A percentile compares a stretch with the other conserved stretches of the same genome.
phyloP scores from a whole-genome alignment of 2,797 vertebrate species.

The Chaetophractus vellerosus region DNA sequence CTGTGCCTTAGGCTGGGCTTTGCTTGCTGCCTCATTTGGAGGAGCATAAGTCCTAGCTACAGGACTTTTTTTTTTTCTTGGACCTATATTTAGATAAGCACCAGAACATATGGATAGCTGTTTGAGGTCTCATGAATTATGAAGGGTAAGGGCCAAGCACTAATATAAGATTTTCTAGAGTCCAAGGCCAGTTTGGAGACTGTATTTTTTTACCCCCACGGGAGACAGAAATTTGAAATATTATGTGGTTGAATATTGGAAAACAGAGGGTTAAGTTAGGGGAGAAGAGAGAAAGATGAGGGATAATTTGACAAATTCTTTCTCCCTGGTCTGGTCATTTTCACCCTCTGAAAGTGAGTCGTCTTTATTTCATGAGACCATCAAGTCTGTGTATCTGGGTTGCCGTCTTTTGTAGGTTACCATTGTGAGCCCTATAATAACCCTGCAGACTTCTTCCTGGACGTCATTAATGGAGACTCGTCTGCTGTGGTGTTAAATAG shows the following conservation, averaged over 20 bases:
- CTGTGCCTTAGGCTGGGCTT: neutral
- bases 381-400: neutral
- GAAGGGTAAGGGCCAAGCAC: neutral
- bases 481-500: conserved; percentile 88
- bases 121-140: conserved; percentile 32
- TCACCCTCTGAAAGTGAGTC: neutral
- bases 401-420: conserved; percentile 90
- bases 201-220: neutral
- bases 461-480: conserved; percentile 95
- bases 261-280: neutral
- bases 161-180: neutral
- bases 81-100: neutral
- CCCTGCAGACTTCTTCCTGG: conserved; percentile 97
- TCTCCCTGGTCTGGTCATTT: neutral
- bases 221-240: neutral
- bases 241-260: neutral
- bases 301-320: neutral
- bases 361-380: neutral
- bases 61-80: neutral
- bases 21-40: neutral
- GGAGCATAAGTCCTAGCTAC: neutral
- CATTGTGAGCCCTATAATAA: conserved; percentile 95
- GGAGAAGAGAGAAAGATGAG: neutral
- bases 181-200: neutral
- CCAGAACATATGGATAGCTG: neutral